Base-by-base conservation (phyloP, 2,888 invertebrate genomes). In the Aphodius granarius region DNA sequence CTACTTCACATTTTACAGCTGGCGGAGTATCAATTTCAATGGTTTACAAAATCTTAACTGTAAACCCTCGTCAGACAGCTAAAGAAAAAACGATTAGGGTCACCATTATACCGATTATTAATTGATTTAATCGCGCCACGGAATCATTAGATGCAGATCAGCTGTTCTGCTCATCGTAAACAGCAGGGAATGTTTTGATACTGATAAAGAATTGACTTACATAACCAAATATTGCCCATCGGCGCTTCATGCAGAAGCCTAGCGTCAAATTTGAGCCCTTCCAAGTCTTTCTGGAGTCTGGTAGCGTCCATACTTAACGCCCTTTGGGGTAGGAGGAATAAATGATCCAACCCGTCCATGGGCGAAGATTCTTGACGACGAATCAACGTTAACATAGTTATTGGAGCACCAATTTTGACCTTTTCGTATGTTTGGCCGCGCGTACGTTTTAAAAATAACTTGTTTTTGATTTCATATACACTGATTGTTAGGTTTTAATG, bases 221-320 rank as follows among this genome's bases (percentile, higher is more conserved):
- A 89, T 84, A 90, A 89, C 90, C 90, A 90, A 79, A 90, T 89
- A 86, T 89, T 89, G 83, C 90, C 90, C 81, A 88, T 87, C 43
- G 89, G 89, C 73, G 89, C 89, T 74, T 88, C 88, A 83, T 89
- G 89, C 78, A 89, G 86, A 19, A 89, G 86, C 78, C 89, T 88
- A 74, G 88, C 86, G 82, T 88, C 89, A 84, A 90, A 90, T 83
- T 89, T 89, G 74, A 90, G 86, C 73, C 89, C 89, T 74, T 89
- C 89, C 72, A 90, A 87, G 81, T 90, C 90, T 83, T 89, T 88
- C 75, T 89, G 86, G 75, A 90, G 86, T 79, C 88, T 88, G 62
- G 86, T 86, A 78, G 88, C 89, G 84, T 89, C 90, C 90, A 90
- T 90, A 79, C 86, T 86, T 75, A 90, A 86, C 22, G 89, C 90